Evolutionary conservation across 2,113 vertebrate species (phyloP).

Genomic region (Sylvia atricapilla): DNA sequence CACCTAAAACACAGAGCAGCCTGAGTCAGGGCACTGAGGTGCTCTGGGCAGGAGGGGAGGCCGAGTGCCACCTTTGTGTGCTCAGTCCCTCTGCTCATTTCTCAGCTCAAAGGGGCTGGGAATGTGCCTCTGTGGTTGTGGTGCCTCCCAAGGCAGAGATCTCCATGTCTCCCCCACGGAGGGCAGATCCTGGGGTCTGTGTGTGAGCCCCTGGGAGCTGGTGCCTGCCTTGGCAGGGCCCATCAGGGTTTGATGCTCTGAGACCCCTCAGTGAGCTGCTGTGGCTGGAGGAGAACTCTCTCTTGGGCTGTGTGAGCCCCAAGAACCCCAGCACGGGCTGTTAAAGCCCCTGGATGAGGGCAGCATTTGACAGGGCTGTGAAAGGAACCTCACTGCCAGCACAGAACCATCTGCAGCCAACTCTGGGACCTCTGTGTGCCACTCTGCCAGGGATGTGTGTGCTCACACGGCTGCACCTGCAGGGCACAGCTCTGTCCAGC

Average conservation of each 20-base stretch:
- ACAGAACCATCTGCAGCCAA: neutral
- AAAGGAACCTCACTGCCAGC: neutral
- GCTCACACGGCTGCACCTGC: fast-evolving
- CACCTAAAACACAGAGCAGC: conserved; percentile 34
- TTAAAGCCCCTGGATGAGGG: neutral
- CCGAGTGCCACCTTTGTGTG: neutral
- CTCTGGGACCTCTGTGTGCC: neutral
- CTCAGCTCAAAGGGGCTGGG: neutral
- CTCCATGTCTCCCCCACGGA: fast-evolving
- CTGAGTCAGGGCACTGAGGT: neutral
- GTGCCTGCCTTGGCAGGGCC: neutral
- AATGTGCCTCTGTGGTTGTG: neutral
- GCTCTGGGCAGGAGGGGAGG: neutral
- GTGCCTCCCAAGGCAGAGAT: neutral
- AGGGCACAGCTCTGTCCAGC: neutral
- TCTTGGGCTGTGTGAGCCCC: neutral
- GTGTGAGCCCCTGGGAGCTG: neutral
- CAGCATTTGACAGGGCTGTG: neutral
- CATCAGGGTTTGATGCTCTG: neutral
- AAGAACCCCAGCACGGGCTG: fast-evolving
- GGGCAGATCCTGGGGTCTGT: neutral
- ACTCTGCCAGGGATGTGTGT: fast-evolving
- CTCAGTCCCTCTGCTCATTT: neutral
- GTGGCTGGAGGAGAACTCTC: neutral
- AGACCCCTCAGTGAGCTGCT: neutral